Conservation (phyloP, 2,888 invertebrate genomes). For the Aethes cnicana region DNA sequence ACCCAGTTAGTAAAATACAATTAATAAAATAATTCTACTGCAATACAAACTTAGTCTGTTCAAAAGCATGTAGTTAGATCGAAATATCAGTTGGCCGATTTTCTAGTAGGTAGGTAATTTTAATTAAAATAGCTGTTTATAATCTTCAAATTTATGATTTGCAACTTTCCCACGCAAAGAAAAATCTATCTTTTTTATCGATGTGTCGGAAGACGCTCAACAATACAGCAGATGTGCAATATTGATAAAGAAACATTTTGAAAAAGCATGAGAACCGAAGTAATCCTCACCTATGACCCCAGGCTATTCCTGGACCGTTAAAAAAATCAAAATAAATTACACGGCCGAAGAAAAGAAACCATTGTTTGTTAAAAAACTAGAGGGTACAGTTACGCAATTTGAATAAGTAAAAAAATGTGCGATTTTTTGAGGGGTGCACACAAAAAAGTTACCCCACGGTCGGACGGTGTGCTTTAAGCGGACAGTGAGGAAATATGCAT, state of each 20-base stretch:
- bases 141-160: no score
- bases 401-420: constrained; percentile 61
- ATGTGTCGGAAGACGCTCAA: constrained; percentile 42
- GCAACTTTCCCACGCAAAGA: constrained; percentile 52
- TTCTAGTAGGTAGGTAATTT: no score
- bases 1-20: no score
- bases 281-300: constrained; percentile 77
- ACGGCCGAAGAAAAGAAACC: constrained; percentile 60
- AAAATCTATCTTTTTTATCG: constrained; percentile 43
- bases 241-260: constrained; percentile 59
- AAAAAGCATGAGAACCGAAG: constrained; percentile 73
- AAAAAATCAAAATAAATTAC: constrained; percentile 69
- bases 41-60: no score
- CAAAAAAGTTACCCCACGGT: constrained; percentile 60
- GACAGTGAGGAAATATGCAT: constrained; percentile 65
- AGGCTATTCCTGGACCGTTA: constrained; percentile 71
- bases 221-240: constrained; percentile 62
- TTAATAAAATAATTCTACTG: no score
- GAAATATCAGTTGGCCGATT: no score
- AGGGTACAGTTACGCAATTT: constrained; percentile 72
- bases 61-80: no score
- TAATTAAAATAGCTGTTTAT: no score
- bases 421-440: constrained; percentile 67
- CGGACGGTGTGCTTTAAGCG: constrained; percentile 60
- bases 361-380: constrained; percentile 75